A percentile compares a stretch with the other conserved stretches of the same genome.
Conservation (phyloP, 2,888 invertebrate species). For the Salpingus planirostris region DNA sequence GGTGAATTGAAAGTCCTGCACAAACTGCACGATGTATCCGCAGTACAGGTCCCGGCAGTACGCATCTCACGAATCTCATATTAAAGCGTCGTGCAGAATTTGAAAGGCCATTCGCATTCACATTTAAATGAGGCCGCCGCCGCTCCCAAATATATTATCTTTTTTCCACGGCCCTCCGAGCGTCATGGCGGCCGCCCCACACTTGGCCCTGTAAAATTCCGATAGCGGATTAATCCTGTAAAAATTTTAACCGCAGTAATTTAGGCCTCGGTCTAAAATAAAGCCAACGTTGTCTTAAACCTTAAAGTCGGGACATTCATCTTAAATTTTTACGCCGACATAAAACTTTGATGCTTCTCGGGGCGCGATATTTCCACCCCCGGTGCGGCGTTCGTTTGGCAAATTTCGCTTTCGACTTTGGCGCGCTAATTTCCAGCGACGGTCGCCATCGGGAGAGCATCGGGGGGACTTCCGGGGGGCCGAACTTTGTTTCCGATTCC, state of each 20-base stretch:
- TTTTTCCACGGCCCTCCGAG: conserved; percentile 3
- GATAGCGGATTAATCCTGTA: conserved; percentile 14
- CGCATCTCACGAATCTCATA: conserved; percentile 24
- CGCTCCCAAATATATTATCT: conserved; percentile 9
- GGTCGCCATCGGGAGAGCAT: too few species aligned
- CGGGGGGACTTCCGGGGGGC: too few species aligned
- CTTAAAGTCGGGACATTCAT: conserved; percentile 11
- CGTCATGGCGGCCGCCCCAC: background rate
- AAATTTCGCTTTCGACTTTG: conserved; percentile 1
- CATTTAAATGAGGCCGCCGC: conserved; percentile 17
- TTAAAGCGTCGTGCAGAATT: conserved; percentile 20
- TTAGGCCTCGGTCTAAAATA: conserved; percentile 8
- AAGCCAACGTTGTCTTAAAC: conserved; percentile 11
- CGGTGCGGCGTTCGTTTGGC: conserved; percentile 5
- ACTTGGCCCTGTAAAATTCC: conserved; percentile 4
- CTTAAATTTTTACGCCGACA: conserved; percentile 16
- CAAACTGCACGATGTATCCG: too few species aligned
- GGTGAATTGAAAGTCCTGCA: too few species aligned
- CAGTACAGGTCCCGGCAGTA: conserved; percentile 9
- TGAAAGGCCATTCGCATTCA: conserved; percentile 19
- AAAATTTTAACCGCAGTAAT: conserved; percentile 16
- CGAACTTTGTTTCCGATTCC: conserved; percentile 7
- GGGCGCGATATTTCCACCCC: conserved; percentile 5
- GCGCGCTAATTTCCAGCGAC: conserved; percentile 2
- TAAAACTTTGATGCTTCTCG: conserved; percentile 13